Conservation (phyloP, 2,113 vertebrate species). For the Calonectris borealis region DNA sequence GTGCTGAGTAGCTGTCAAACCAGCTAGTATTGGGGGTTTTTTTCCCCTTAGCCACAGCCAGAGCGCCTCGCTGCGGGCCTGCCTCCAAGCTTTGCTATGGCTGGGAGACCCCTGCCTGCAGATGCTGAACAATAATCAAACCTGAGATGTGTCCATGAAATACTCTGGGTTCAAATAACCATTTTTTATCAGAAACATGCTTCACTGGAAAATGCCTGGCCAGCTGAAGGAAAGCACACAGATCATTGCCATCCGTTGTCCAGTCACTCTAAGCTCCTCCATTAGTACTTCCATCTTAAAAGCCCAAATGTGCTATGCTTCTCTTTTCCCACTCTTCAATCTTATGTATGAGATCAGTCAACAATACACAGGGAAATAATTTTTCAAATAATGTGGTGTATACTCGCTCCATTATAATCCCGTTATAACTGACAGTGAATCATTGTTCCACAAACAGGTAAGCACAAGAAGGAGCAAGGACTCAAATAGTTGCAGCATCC, state of each 20-base stretch:
- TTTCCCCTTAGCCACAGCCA: fast-evolving
- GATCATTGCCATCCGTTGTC: neutral
- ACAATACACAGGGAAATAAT: neutral
- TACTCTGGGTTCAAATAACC: neutral
- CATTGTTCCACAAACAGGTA: neutral
- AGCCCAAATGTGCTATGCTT: neutral
- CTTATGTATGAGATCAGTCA: neutral
- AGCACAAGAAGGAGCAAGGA: neutral
- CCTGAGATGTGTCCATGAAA: neutral
- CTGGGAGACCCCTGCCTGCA: neutral
- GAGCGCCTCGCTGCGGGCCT: neutral
- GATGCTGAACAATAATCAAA: neutral
- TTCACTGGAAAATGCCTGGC: neutral
- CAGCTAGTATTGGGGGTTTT: neutral
- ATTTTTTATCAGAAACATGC: neutral
- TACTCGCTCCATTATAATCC: neutral
- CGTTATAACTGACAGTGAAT: neutral
- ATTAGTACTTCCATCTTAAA: neutral
- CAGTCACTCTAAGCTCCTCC: neutral
- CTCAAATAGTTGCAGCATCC: neutral
- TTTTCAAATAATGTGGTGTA: neutral
- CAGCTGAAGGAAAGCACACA: neutral
- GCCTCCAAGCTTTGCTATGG: neutral
- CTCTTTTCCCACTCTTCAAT: neutral
- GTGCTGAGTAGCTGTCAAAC: neutral